Percentiles rank a stretch among this genome's conserved stretches.
phyloP scores from a whole-genome alignment of 2,888 invertebrate species.

The Prionchulus punctatus region DNA sequence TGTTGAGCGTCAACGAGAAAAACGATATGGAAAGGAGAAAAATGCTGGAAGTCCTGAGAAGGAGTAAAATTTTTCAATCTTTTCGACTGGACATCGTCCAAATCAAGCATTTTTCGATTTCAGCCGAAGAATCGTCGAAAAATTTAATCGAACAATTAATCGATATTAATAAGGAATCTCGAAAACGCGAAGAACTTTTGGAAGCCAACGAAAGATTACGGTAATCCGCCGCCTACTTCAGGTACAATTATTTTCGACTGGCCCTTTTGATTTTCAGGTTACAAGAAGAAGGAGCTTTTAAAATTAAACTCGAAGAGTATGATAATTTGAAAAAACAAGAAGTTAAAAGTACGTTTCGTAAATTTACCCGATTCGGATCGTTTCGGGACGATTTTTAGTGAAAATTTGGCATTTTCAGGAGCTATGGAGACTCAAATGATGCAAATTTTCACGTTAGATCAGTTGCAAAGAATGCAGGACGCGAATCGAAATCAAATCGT shows the following conservation, averaged over 20 bases:
- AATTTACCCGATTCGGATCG: no score
- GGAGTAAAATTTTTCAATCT: background rate
- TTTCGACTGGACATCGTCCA: background rate
- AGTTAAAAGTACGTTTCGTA: conserved; percentile 25
- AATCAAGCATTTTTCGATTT: background rate
- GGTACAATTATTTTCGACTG: background rate
- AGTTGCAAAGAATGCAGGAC: conserved; percentile 15
- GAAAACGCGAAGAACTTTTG: background rate
- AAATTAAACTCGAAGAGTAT: conserved; percentile 30
- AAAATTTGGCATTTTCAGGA: conserved; percentile 18
- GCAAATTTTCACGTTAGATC: conserved; percentile 18
- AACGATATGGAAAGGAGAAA: background rate
- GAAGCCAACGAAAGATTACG: background rate
- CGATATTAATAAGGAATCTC: background rate
- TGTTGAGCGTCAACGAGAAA: background rate
- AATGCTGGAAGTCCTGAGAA: background rate
- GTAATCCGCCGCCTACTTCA: no score
- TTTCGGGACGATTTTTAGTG: no score
- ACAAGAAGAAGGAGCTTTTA: conserved; percentile 28
- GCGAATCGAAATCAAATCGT: background rate
- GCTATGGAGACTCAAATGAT: conserved; percentile 26
- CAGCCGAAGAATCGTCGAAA: background rate
- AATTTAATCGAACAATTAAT: background rate
- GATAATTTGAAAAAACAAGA: conserved; percentile 30
- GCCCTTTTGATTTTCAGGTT: conserved; percentile 20